These are phyloP conservation scores for Schizotus pectinicornis DNA, from an alignment of 2,888 invertebrate genomes.

Conservation along the genomic window DNA sequence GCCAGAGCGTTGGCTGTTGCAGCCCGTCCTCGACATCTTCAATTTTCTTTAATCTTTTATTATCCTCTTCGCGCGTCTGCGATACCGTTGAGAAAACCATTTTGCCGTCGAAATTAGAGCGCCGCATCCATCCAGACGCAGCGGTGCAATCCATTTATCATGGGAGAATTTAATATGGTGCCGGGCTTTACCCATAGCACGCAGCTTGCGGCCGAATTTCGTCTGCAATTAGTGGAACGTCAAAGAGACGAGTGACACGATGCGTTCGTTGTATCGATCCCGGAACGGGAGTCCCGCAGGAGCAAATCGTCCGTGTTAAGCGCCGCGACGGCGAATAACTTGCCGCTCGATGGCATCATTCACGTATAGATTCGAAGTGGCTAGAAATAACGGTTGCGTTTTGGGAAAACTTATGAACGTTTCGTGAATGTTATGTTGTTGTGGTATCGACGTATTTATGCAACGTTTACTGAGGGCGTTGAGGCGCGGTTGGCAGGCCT, in stretches of 20 bases:
- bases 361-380: no score
- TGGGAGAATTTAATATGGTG: neutral
- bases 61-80: conserved; percentile 1
- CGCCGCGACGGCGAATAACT: no score
- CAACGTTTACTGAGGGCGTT: conserved; percentile 42
- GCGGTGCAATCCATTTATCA: conserved; percentile 10
- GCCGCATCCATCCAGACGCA: neutral
- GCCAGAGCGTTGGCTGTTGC: no score
- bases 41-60: conserved; percentile 8
- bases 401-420: conserved; percentile 25
- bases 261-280: no score
- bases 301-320: no score
- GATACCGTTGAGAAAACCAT: conserved; percentile 8
- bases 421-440: conserved; percentile 32
- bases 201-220: no score
- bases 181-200: no score
- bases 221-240: no score
- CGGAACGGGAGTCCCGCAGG: no score
- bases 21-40: neutral
- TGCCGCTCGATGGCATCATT: no score
- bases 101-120: conserved; percentile 2
- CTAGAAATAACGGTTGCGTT: neutral
- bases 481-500: conserved; percentile 44
- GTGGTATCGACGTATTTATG: conserved; percentile 38
- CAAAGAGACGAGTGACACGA: no score